phyloP scores from a whole-genome alignment of 64 coral and sea anemone species.

The Actinia tenebrosa region DNA sequence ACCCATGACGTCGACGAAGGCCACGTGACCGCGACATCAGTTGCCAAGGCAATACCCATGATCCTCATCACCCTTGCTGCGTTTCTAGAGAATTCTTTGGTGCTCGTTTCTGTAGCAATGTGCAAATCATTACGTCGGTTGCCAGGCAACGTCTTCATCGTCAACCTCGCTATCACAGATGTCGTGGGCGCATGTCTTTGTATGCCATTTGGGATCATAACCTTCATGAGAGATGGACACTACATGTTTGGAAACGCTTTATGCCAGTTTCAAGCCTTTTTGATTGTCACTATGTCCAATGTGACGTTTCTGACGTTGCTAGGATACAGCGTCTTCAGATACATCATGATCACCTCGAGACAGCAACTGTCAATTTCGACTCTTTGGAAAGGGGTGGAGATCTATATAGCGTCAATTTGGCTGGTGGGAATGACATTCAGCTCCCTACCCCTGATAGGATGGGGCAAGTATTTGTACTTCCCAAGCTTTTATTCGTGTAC shows the following conservation, averaged over 20 bases:
- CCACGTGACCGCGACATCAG: neutral
- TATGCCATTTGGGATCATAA: constrained; percentile 47
- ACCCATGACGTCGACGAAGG: neutral
- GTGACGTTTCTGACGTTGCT: constrained; percentile 71
- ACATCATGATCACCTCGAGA: constrained; percentile 54
- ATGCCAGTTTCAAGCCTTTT: constrained; percentile 52
- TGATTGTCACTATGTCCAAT: constrained; percentile 52
- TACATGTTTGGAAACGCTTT: constrained; percentile 51
- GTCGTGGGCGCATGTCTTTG: constrained; percentile 40
- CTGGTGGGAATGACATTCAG: constrained; percentile 10
- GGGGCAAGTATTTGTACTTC: constrained; percentile 44
- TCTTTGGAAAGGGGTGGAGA: constrained; percentile 52
- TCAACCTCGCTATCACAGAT: constrained; percentile 71
- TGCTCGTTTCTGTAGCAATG: constrained; percentile 55
- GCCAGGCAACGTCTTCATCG: constrained; percentile 58
- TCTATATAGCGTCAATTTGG: constrained; percentile 50
- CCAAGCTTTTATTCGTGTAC: constrained; percentile 49
- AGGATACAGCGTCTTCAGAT: constrained; percentile 65
- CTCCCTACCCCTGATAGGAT: constrained; percentile 55
- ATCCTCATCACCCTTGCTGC: constrained; percentile 42
- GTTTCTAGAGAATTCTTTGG: constrained; percentile 52
- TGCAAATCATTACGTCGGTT: constrained; percentile 49
- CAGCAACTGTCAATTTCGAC: constrained; percentile 20
- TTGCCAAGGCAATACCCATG: constrained; percentile 16
- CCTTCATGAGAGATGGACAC: constrained; percentile 44